Conservation (phyloP, 2,888 invertebrate species). For the Lepidonotus clava region DNA sequence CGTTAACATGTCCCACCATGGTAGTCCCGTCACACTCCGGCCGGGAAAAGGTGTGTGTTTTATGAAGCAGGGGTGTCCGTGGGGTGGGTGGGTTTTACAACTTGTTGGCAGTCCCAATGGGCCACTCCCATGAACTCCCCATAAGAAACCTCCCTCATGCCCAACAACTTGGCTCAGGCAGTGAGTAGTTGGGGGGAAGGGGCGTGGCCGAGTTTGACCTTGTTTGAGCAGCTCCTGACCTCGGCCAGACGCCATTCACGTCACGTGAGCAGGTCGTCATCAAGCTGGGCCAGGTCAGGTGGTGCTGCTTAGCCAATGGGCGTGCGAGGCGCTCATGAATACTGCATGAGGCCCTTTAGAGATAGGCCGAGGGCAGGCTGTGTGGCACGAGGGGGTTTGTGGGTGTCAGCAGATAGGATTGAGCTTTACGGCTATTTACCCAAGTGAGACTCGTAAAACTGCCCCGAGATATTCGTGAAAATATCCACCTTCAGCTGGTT, state of each 20-base stretch:
- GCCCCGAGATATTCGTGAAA: too few relatives aligned
- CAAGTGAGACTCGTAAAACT: too few relatives aligned
- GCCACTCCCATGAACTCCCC: neutral
- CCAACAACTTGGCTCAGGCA: neutral
- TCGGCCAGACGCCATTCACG: neutral
- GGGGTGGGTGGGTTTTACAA: too few relatives aligned
- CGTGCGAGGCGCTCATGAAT: neutral
- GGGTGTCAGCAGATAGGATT: neutral
- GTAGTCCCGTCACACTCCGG: too few relatives aligned
- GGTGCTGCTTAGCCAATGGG: conserved; percentile 11
- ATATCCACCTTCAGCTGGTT: too few relatives aligned
- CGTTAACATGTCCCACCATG: too few relatives aligned
- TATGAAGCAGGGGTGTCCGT: too few relatives aligned
- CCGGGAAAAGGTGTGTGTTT: too few relatives aligned
- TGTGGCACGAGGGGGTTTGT: neutral
- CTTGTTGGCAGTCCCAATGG: neutral
- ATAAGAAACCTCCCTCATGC: neutral
- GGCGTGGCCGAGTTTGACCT: neutral
- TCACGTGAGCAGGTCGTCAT: conserved; percentile 25
- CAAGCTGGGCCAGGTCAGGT: neutral
- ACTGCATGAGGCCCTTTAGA: neutral
- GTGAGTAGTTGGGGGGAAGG: neutral
- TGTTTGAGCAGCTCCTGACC: neutral
- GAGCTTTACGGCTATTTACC: too few relatives aligned
- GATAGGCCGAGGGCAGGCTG: neutral